Evolutionary conservation across 2,888 invertebrate species (phyloP).

Genomic region (Acholoe squamosa): DNA sequence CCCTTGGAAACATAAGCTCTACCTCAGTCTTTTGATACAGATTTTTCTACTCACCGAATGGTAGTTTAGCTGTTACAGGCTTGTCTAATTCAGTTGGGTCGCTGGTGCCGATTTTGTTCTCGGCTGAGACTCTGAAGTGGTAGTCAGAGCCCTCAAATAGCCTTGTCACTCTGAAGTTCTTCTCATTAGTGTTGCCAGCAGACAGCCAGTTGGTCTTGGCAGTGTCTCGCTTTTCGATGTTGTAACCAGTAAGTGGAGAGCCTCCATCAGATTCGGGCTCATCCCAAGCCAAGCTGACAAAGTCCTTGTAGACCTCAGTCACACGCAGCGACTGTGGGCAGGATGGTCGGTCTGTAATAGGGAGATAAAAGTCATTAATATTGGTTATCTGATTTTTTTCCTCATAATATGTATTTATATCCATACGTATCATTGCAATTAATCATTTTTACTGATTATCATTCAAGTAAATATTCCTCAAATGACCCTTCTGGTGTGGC

Average conservation of each 20-base stretch:
- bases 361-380: too few species aligned
- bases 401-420: too few species aligned
- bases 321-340: conserved; percentile 78
- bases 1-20: too few species aligned
- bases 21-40: too few species aligned
- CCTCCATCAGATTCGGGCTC: conserved; percentile 83
- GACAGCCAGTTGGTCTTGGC: conserved; percentile 75
- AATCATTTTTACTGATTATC: too few species aligned
- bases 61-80: conserved; percentile 69
- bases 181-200: conserved; percentile 6
- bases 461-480: too few species aligned
- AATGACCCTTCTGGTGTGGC: too few species aligned
- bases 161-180: conserved; percentile 63
- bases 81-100: conserved; percentile 68
- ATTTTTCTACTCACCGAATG: conserved; percentile 66
- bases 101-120: conserved; percentile 79
- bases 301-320: conserved; percentile 77
- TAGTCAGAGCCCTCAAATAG: conserved; percentile 79
- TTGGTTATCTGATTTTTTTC: too few species aligned
- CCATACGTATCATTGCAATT: too few species aligned
- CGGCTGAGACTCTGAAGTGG: conserved; percentile 82
- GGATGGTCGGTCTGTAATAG: conserved; percentile 74
- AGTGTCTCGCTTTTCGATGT: conserved; percentile 79
- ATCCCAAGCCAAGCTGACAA: conserved; percentile 81
- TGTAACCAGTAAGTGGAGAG: conserved; percentile 80